These are phyloP conservation scores for Pyrgilauda ruficollis DNA, from an alignment of 2,113 vertebrate genomes.

Conservation along the genomic window DNA sequence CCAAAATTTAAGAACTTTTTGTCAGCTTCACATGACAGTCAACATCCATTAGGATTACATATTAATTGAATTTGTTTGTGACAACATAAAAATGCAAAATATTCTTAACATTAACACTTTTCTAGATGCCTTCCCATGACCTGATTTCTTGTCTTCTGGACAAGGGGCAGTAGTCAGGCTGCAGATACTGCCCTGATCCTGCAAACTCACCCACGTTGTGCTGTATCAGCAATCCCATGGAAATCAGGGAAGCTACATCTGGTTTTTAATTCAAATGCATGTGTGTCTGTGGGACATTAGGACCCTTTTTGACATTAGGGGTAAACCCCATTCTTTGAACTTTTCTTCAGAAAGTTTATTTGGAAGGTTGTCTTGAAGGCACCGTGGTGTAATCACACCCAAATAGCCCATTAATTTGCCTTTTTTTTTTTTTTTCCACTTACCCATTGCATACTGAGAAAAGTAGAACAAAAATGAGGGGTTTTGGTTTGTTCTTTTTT, in stretches of 20 bases:
- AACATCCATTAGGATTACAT: neutral
- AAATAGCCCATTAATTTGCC: neutral
- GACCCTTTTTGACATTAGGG: neutral
- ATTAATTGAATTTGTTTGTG: neutral
- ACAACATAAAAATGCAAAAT: neutral
- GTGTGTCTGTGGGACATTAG: neutral
- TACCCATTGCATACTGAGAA: neutral
- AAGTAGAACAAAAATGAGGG: neutral
- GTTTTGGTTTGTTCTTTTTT: neutral
- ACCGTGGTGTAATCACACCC: neutral
- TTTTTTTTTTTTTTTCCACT: neutral
- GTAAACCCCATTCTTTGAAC: neutral
- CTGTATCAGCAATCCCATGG: neutral
- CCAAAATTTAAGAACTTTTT: neutral
- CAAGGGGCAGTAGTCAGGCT: neutral
- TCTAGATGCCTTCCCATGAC: neutral
- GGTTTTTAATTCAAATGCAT: neutral
- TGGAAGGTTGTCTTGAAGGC: neutral
- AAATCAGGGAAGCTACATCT: neutral
- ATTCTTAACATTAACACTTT: neutral
- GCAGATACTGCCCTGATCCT: neutral
- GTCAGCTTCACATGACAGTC: neutral
- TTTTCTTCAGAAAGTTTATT: neutral
- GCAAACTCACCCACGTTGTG: neutral
- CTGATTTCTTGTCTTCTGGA: neutral